phyloP scores from a whole-genome alignment of 2,113 vertebrate genomes.

The Hylia prasina region DNA sequence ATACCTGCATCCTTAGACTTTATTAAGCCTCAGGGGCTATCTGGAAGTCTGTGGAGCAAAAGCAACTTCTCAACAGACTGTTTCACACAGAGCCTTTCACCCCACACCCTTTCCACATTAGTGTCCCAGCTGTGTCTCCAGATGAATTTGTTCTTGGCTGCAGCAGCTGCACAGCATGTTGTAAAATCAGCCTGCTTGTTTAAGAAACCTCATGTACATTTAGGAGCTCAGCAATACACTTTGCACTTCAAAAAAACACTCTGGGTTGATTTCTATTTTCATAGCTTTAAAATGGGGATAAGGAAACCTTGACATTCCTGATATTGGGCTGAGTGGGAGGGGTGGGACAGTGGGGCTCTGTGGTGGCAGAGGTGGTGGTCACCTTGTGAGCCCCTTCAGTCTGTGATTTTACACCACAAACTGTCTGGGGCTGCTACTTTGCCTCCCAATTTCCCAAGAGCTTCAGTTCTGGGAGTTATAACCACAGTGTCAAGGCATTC shows the following conservation, averaged over 20 bases:
- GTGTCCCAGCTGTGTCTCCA: background rate
- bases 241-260: background rate
- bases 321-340: background rate
- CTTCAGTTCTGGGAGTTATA: background rate
- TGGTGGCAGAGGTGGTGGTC: background rate
- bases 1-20: background rate
- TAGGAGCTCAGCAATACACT: background rate
- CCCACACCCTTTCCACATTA: background rate
- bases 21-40: background rate
- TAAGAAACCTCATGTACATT: background rate
- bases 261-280: background rate
- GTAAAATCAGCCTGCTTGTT: background rate
- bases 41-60: background rate
- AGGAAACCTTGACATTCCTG: background rate
- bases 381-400: background rate
- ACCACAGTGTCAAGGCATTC: background rate
- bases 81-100: background rate
- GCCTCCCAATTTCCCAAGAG: background rate
- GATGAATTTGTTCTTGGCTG: background rate
- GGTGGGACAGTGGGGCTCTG: background rate
- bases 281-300: background rate
- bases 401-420: background rate
- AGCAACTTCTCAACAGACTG: background rate
- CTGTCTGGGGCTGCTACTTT: background rate
- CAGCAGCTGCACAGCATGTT: background rate